Percentiles rank a stretch among this genome's conserved stretches.
Evolutionary conservation across 1,140 invertebrate species (phyloP).

Genomic region (Sminthurides bifidus): DNA sequence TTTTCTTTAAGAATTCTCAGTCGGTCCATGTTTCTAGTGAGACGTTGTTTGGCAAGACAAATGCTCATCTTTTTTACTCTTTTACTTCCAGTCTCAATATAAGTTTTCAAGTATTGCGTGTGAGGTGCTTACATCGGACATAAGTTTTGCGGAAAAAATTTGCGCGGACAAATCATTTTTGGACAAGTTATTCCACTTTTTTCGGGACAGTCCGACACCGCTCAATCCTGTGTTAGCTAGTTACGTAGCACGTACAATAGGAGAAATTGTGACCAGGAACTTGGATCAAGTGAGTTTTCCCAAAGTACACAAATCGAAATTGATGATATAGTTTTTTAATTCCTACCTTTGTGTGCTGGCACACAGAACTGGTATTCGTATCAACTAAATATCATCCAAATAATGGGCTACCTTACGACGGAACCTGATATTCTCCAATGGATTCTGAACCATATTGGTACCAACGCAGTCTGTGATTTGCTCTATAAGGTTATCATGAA

Average conservation of each 20-base stretch:
- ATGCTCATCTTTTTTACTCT: too few relatives aligned
- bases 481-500: constrained; percentile 75
- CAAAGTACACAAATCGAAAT: too few relatives aligned
- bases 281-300: constrained; percentile 50
- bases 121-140: constrained; percentile 82
- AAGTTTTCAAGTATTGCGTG: constrained; percentile 86
- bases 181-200: constrained; percentile 66
- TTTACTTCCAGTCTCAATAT: constrained; percentile 63
- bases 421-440: constrained; percentile 72
- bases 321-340: constrained; percentile 9
- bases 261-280: constrained; percentile 68
- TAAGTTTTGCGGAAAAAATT: constrained; percentile 72
- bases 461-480: constrained; percentile 90
- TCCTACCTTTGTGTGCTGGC: constrained; percentile 15
- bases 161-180: constrained; percentile 63
- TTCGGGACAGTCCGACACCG: constrained; percentile 71
- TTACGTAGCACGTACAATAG: constrained; percentile 89
- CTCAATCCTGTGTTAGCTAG: constrained; percentile 88
- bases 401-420: constrained; percentile 62
- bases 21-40: not conserved
- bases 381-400: constrained; percentile 76
- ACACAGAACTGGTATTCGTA: constrained; percentile 77
- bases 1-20: not conserved
- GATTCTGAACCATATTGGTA: constrained; percentile 76
- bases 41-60: not conserved